Base-by-base conservation (phyloP, 1,140 invertebrate genomes). In the Papilio dardanus region DNA sequence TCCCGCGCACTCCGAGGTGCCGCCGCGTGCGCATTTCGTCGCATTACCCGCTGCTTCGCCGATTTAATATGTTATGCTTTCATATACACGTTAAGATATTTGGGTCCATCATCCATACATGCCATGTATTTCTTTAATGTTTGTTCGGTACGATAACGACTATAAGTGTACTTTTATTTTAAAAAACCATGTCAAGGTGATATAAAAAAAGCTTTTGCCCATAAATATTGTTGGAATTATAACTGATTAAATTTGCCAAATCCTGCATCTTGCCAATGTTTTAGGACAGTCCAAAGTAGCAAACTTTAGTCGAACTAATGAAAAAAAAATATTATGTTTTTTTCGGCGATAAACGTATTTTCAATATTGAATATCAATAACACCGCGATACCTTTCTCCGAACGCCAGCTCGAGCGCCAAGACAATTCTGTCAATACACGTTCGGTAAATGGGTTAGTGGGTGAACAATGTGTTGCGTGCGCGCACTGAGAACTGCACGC, bases 1-100 rank as follows among this genome's bases (percentile, higher is more conserved):
- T 93, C 92, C 92, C 91, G 92, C 92, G 90, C 89, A 88, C 88
- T 83, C 83, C 83, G 89, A 87, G 86, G 88, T 91, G 86, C 86
- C 88, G 87, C 78, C 86, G 85, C 86, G 85, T 82, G 86, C 88
- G 86, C 88, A 89, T 91, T 91, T 93, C 88, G 87, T 90, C 88
- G 83, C 87, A 88, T 87, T 87, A 91, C 82, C 84, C 83, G 46
- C 30, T 21, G n/a, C 54, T 62, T 14, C 30, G 54, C 71, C n/a
- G 28, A 58, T 73, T 73, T 73, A 58, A 73, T 73, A 58, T 50
- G 30, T n/a, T n/a, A n/a, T 31, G 28, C 46, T 28, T 73, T 21
- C 3, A 73, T 58, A 73, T 73, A 58, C 71, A 58, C 46, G 21
- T 46, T 46, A 28, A 42, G 35, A 42, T 40, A 69, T 19, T 24